phyloP scores from a whole-genome alignment of 2,113 vertebrate species.

The Gasterosteus nipponicus region DNA sequence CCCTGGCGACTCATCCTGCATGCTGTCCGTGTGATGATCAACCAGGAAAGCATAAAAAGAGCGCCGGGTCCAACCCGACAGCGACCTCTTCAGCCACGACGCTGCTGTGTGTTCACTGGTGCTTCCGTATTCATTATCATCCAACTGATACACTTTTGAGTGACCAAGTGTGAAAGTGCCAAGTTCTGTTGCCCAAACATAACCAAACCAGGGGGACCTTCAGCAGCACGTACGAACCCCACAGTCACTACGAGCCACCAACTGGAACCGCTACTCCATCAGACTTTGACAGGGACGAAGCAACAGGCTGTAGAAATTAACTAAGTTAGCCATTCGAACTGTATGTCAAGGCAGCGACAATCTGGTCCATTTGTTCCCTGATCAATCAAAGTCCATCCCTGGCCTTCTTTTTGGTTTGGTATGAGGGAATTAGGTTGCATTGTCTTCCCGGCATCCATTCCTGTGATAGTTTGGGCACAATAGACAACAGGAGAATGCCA shows the following conservation, averaged over 20 bases:
- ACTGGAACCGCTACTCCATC: constrained; percentile 61
- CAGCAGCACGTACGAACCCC: constrained; percentile 53
- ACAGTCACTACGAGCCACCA: constrained; percentile 48
- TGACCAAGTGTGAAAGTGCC: background rate
- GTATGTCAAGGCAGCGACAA: constrained; percentile 46
- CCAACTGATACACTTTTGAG: background rate
- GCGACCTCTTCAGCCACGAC: background rate
- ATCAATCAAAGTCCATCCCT: constrained; percentile 75
- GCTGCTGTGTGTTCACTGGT: background rate
- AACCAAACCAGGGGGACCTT: background rate
- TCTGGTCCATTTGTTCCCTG: constrained; percentile 59
- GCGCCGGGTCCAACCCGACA: background rate
- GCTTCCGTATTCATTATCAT: background rate
- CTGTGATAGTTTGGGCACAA: constrained; percentile 71
- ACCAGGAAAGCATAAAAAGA: background rate
- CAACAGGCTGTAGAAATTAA: constrained; percentile 62
- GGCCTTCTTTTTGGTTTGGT: constrained; percentile 50
- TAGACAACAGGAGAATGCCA: constrained; percentile 66
- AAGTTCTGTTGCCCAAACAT: background rate
- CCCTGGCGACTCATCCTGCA: background rate
- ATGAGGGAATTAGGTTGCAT: constrained; percentile 63
- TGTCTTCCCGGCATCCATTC: constrained; percentile 67
- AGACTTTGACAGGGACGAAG: constrained; percentile 62
- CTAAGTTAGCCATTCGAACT: constrained; percentile 71
- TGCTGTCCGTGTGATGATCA: background rate